Evolutionary conservation across 2,113 vertebrate genomes (phyloP), one percentile per base, ranked within the genome.

Genomic region (Polyodon spathula): DNA sequence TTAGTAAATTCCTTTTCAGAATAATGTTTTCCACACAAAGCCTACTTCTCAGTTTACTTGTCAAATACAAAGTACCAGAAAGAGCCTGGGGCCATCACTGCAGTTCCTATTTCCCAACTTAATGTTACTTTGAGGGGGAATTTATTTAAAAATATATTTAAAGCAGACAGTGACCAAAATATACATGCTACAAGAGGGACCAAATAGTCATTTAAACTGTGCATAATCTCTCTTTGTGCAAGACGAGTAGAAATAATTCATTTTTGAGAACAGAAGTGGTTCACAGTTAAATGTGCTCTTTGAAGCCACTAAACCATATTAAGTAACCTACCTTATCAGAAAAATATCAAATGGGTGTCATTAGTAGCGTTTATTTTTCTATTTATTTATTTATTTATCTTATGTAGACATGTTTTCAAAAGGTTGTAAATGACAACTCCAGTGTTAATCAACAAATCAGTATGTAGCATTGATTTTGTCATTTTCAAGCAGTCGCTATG

Each of bases 61-160:
- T 89, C 85, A 90, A 88, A 86, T 78, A 89, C 72, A 90, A 88
- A 90, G 82, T 71, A 72, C 75, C 84, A 80, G 62, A 40, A 46
- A 79, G 77, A 72, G 76, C 75, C 77, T 66, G 64, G 69, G 78
- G 80, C 78, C 75, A 85, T 54, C 50, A 71, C 67, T 74, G 74
- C 64, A 73, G 73, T 78, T 83, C 63, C 57, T 90, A 88, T 89
- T 86, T 82, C 66, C 66, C 66, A 58, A 72, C 71, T 70, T 81
- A 71, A 70, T 77, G 76, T 69, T 81, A 80, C 78, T 85, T 83
- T 78, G 66, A 63, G 78, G 58, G 37, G 78, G 66, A 82, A 79
- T 69, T 63, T 17, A 65, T 54, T 68, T 41, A 16, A 61, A 63
- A 53, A 40, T 73, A 76, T 81, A 76, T 72, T 66, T 77, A 81